A percentile compares a stretch with the other conserved stretches of the same genome.
These are phyloP conservation scores for Micrasema longulum DNA, from an alignment of 1,140 invertebrate genomes.

Conservation along the genomic window DNA sequence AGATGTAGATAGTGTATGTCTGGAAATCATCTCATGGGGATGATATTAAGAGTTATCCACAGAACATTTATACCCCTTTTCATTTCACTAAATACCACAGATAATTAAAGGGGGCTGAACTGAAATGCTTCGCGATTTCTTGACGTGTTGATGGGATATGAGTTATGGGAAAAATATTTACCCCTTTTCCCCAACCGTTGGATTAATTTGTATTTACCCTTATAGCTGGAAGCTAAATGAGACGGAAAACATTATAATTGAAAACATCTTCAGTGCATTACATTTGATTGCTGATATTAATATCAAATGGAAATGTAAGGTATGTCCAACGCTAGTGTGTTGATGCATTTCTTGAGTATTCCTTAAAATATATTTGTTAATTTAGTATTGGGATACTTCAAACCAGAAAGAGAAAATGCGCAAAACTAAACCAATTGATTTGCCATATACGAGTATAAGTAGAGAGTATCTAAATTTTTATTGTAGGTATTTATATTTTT, in stretches of 20 bases:
- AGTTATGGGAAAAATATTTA: constrained; percentile 53
- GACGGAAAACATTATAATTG: constrained; percentile 14
- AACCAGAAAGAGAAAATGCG: no score
- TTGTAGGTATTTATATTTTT: no score
- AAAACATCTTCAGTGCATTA: constrained; percentile 14
- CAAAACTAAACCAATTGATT: no score
- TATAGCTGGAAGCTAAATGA: not conserved
- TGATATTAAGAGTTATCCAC: not conserved
- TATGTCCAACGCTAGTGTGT: no score
- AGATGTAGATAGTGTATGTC: not conserved
- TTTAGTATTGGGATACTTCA: no score
- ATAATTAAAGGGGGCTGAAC: constrained; percentile 51
- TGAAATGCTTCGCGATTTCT: constrained; percentile 49
- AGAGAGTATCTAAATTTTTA: no score
- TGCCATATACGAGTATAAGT: no score
- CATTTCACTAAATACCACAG: constrained; percentile 51
- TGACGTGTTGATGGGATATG: constrained; percentile 53
- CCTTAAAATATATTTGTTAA: no score
- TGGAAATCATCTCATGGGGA: not conserved
- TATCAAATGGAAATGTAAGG: no score
- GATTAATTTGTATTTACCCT: constrained; percentile 40
- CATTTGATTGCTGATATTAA: not conserved
- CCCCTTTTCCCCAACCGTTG: constrained; percentile 43
- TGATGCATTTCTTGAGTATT: no score
- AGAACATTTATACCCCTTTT: constrained; percentile 17